Evolutionary conservation across 2,888 invertebrate genomes (phyloP).

Genomic region (Cataglyphis albicans): DNA sequence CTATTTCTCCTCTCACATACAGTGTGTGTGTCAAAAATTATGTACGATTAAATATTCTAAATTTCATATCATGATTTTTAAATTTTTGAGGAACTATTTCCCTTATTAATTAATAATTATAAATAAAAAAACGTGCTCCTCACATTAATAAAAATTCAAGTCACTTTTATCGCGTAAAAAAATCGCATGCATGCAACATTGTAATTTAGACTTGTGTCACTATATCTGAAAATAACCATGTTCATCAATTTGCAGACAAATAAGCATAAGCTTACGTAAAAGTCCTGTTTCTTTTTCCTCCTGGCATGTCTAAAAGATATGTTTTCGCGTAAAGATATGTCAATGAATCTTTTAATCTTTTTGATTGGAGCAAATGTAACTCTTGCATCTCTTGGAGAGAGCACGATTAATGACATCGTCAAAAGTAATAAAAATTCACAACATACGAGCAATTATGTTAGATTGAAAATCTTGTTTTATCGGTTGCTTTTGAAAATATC

Average conservation of each 20-base stretch:
- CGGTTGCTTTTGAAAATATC: background rate
- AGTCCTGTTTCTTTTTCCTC: conserved; percentile 6
- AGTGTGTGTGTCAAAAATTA: background rate
- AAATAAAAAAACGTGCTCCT: background rate
- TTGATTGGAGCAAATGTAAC: background rate
- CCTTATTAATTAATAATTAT: conserved; percentile 1
- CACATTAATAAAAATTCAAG: background rate
- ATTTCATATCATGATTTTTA: background rate
- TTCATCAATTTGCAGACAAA: conserved; percentile 7
- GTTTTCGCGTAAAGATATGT: background rate
- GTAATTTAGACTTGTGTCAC: background rate
- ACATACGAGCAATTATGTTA: background rate
- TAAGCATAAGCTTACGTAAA: conserved; percentile 19
- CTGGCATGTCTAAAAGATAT: background rate
- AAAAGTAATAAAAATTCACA: background rate
- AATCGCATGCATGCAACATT: background rate
- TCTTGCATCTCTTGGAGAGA: conserved; percentile 8
- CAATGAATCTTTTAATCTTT: background rate
- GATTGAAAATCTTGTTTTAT: background rate
- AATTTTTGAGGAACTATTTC: background rate
- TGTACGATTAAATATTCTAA: background rate
- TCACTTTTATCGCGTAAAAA: background rate
- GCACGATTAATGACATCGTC: background rate
- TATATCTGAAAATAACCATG: background rate
- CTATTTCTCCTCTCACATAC: background rate